These are phyloP conservation scores for Falcunculus frontatus DNA, from an alignment of 2,113 vertebrate species.

Conservation along the genomic window DNA sequence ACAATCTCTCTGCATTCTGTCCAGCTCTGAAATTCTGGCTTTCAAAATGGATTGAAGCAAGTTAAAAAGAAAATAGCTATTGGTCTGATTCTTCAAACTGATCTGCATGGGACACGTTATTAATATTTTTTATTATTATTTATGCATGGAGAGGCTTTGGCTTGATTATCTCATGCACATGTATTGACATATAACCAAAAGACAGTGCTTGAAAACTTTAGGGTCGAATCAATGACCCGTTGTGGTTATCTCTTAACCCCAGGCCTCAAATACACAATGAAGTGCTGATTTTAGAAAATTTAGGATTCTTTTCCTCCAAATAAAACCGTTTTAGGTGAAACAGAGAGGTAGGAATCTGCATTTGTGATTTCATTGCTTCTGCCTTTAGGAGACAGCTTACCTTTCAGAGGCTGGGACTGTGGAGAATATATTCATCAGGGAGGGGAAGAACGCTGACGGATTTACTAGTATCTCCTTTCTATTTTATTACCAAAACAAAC, in stretches of 20 bases:
- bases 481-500: constrained; percentile 53
- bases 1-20: not conserved
- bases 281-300: not conserved
- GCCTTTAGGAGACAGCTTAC: not conserved
- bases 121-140: not conserved
- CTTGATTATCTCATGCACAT: not conserved
- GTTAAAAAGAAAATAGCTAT: not conserved
- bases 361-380: not conserved
- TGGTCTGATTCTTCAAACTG: not conserved
- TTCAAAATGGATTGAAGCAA: not conserved
- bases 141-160: not conserved
- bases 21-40: not conserved
- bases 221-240: not conserved
- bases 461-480: constrained; percentile 25
- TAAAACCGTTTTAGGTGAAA: not conserved
- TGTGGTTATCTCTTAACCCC: not conserved
- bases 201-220: not conserved
- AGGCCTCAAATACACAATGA: not conserved
- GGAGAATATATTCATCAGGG: constrained; percentile 11
- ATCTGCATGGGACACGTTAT: not conserved
- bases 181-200: not conserved
- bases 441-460: not conserved
- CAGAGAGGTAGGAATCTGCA: not conserved
- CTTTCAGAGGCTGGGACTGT: not conserved
- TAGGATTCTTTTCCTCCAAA: not conserved